These are phyloP conservation scores for Mobula hypostoma DNA, from an alignment of 2,113 vertebrate species.

Conservation along the genomic window DNA sequence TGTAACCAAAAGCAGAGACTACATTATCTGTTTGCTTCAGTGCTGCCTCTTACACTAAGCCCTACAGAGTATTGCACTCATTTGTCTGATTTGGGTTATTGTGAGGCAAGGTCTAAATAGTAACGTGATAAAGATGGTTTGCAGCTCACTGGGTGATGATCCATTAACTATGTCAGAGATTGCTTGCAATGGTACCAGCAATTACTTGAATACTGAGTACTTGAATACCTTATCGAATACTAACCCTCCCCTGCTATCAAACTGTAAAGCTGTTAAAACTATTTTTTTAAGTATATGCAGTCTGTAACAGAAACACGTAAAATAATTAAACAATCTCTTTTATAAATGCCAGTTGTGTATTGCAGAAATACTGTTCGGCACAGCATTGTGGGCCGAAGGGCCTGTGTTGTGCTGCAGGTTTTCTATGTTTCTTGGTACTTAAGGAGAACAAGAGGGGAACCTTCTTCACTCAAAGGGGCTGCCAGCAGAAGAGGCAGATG, in stretches of 20 bases:
- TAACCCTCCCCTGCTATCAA: background rate
- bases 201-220: background rate
- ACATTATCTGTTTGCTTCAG: background rate
- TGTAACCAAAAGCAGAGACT: background rate
- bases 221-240: background rate
- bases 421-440: too few relatives aligned
- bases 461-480: too few relatives aligned
- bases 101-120: background rate
- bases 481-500: too few relatives aligned
- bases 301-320: background rate
- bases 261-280: background rate
- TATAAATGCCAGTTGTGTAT: background rate
- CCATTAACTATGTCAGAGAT: background rate
- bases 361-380: too few relatives aligned
- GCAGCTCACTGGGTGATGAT: background rate
- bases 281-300: background rate
- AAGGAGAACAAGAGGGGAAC: too few relatives aligned
- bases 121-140: background rate
- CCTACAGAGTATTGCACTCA: background rate
- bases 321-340: background rate
- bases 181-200: background rate
- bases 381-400: too few relatives aligned
- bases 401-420: too few relatives aligned
- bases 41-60: background rate
- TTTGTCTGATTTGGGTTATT: background rate